phyloP scores from a whole-genome alignment of 53 echinoderm and acorn worm species.

The Holothuria leucospilota region DNA sequence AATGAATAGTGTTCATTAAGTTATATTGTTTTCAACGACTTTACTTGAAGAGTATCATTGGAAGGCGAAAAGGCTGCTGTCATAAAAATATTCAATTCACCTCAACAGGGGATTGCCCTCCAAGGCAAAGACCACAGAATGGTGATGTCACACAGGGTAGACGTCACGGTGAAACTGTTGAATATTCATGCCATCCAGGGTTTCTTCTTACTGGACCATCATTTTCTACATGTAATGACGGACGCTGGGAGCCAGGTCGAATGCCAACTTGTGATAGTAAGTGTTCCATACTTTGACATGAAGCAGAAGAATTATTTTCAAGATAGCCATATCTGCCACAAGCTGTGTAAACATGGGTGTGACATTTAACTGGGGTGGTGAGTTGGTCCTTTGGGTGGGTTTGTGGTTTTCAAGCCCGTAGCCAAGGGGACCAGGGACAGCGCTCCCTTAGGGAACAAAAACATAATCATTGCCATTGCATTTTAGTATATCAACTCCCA shows the following conservation, averaged over 20 bases:
- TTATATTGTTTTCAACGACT: too few relatives aligned
- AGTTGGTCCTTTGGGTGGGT: too few relatives aligned
- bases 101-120: background rate
- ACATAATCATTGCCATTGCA: too few relatives aligned
- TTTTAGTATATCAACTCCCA: too few relatives aligned
- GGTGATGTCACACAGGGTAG: conserved; percentile 5
- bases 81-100: background rate
- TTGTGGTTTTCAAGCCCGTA: too few relatives aligned
- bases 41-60: too few relatives aligned
- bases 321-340: background rate
- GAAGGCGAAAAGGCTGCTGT: too few relatives aligned
- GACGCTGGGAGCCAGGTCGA: background rate
- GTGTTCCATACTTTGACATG: background rate
- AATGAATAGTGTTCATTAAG: too few relatives aligned
- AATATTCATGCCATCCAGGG: conserved; percentile 25
- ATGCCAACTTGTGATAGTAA: conserved; percentile 13
- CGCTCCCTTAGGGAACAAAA: too few relatives aligned
- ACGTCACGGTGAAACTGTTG: conserved; percentile 27
- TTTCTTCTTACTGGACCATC: background rate
- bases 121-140: background rate
- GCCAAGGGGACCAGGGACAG: too few relatives aligned
- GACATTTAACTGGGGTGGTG: too few relatives aligned
- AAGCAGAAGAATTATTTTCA: background rate
- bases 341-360: background rate
- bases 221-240: conserved; percentile 2